These are phyloP conservation scores for Chrysolina haemoptera DNA, from an alignment of 2,888 invertebrate species.

Conservation along the genomic window DNA sequence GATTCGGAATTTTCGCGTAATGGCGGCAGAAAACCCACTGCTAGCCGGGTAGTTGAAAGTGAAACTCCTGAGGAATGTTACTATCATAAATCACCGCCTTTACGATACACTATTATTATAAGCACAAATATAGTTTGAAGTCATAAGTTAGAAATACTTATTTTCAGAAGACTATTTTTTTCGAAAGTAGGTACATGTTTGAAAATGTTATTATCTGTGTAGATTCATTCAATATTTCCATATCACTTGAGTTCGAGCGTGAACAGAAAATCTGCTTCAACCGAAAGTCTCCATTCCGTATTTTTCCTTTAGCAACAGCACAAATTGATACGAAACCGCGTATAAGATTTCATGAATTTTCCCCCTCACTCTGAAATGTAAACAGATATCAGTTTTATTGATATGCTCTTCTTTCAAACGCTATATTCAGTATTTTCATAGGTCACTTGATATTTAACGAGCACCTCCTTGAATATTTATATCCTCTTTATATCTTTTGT, in stretches of 20 bases:
- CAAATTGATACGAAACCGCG: neutral
- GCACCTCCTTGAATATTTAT: constrained; percentile 65
- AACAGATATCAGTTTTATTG: constrained; percentile 11
- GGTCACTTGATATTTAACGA: constrained; percentile 65
- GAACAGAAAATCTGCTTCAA: neutral
- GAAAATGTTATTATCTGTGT: too few species aligned
- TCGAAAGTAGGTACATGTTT: too few species aligned
- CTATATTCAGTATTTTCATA: constrained; percentile 57
- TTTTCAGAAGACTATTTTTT: too few species aligned
- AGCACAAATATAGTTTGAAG: too few species aligned
- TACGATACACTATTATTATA: too few species aligned
- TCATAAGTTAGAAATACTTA: too few species aligned
- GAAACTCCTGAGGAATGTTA: too few species aligned
- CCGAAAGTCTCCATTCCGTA: neutral
- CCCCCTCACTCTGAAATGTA: neutral
- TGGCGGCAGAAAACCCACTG: too few species aligned
- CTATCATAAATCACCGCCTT: too few species aligned
- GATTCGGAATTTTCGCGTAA: too few species aligned
- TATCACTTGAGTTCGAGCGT: neutral
- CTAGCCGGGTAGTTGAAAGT: too few species aligned
- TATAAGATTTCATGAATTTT: constrained; percentile 17
- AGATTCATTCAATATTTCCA: neutral
- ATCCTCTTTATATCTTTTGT: constrained; percentile 62
- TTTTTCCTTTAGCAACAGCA: neutral
- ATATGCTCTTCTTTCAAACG: constrained; percentile 25